Percentiles rank a stretch among this genome's conserved stretches.
phyloP scores from a whole-genome alignment of 2,888 invertebrate genomes.

The Athrips mouffetella region DNA sequence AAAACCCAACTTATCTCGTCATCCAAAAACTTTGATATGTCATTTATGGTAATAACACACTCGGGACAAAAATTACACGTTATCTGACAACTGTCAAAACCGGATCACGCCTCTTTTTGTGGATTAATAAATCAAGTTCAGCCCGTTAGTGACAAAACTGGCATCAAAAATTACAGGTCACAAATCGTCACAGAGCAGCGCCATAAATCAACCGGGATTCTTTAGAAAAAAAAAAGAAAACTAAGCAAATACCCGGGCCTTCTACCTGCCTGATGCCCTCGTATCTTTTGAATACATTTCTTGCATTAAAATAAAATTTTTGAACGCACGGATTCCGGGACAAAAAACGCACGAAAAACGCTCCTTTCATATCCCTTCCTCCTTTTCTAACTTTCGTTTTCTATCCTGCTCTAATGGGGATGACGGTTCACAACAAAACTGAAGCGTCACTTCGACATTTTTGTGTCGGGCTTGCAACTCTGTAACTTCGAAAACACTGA shows the following conservation, averaged over 20 bases:
- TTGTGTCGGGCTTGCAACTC: constrained; percentile 31
- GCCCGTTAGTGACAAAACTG: constrained; percentile 71
- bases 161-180: constrained; percentile 74
- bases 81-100: constrained; percentile 61
- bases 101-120: constrained; percentile 49
- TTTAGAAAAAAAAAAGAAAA: constrained; percentile 61
- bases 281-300: constrained; percentile 74
- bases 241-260: constrained; percentile 69
- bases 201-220: constrained; percentile 73
- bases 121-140: constrained; percentile 71
- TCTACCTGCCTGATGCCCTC: constrained; percentile 64
- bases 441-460: constrained; percentile 54
- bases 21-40: constrained; percentile 25
- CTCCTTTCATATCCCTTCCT: constrained; percentile 47
- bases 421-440: constrained; percentile 45
- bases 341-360: constrained; percentile 75
- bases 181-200: constrained; percentile 71
- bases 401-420: constrained; percentile 51
- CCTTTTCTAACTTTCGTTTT: constrained; percentile 35
- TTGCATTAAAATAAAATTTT: constrained; percentile 76
- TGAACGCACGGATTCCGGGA: constrained; percentile 67
- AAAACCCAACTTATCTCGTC: constrained; percentile 15
- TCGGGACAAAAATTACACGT: constrained; percentile 51
- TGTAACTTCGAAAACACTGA: constrained; percentile 3
- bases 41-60: constrained; percentile 32